Conservation (phyloP, 2,113 vertebrate genomes). For the Lota lota region DNA sequence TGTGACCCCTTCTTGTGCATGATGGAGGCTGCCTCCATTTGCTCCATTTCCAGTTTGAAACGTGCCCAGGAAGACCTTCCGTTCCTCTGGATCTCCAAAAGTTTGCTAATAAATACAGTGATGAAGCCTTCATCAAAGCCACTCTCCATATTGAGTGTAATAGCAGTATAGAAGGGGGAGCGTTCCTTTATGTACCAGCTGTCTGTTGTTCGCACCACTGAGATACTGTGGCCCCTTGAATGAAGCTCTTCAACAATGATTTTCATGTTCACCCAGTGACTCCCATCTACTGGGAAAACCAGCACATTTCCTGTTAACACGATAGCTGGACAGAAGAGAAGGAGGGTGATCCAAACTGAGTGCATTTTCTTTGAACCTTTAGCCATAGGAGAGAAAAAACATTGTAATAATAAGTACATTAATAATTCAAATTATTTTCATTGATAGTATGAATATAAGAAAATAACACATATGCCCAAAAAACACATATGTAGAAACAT, state of each 20-base stretch:
- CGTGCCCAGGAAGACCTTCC: not conserved
- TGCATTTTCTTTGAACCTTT: too few relatives aligned
- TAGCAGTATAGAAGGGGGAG: conserved; percentile 46
- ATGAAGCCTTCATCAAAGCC: conserved; percentile 57
- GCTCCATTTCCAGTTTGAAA: conserved; percentile 15
- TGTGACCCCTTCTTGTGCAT: too few relatives aligned
- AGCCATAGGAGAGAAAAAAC: too few relatives aligned
- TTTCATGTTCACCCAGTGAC: conserved; percentile 76
- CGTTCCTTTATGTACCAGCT: conserved; percentile 69
- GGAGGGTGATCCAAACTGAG: not conserved
- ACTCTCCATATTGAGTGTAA: conserved; percentile 51
- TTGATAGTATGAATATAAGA: too few relatives aligned
- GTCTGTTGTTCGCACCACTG: conserved; percentile 49
- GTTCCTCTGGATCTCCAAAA: conserved; percentile 48
- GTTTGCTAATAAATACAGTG: conserved; percentile 36
- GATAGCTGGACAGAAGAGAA: conserved; percentile 4
- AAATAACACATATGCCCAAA: too few relatives aligned
- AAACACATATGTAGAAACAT: too few relatives aligned
- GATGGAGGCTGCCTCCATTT: conserved; percentile 43
- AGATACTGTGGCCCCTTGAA: conserved; percentile 51
- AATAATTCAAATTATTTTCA: too few relatives aligned
- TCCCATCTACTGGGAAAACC: conserved; percentile 66
- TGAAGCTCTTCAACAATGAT: conserved; percentile 62
- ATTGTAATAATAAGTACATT: too few relatives aligned
- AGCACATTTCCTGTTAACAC: conserved; percentile 62